These are phyloP conservation scores for Neosilurus hyrtlii DNA, from an alignment of 2,797 vertebrate species.

Conservation along the genomic window DNA sequence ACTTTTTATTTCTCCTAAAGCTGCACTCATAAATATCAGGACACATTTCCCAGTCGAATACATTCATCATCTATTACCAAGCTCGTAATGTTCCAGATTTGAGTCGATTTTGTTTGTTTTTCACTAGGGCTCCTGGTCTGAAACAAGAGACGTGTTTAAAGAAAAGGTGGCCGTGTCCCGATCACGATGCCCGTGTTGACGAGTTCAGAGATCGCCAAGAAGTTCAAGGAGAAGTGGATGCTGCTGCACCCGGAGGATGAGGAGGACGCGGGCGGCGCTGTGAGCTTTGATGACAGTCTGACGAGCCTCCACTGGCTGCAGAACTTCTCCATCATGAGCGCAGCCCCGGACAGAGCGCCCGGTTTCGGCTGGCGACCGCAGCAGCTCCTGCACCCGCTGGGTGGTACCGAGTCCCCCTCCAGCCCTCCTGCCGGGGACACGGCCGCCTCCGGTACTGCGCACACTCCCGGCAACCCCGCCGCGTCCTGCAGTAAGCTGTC, in stretches of 20 bases:
- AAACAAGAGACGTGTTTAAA: conserved; percentile 5
- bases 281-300: conserved; percentile 80
- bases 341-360: conserved; percentile 72
- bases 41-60: neutral
- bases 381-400: conserved; percentile 61
- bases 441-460: conserved; percentile 74
- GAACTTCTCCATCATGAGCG: conserved; percentile 82
- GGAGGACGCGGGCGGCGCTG: conserved; percentile 61
- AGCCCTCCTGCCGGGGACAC: conserved; percentile 82
- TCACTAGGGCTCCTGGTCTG: neutral
- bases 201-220: conserved; percentile 71
- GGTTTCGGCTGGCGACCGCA: conserved; percentile 66
- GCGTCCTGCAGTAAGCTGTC: conserved; percentile 71
- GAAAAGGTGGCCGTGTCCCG: conserved; percentile 1
- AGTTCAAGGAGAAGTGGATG: conserved; percentile 75
- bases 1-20: no score
- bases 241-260: conserved; percentile 68
- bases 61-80: neutral
- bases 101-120: neutral
- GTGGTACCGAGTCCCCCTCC: conserved; percentile 75
- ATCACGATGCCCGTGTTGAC: conserved; percentile 77
- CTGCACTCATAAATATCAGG: neutral
- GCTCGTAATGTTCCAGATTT: neutral
- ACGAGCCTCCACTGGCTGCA: conserved; percentile 87
- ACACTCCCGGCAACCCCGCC: conserved; percentile 70